Conservation (phyloP, 2,797 vertebrate genomes). For the Hyperoplus immaculatus region DNA sequence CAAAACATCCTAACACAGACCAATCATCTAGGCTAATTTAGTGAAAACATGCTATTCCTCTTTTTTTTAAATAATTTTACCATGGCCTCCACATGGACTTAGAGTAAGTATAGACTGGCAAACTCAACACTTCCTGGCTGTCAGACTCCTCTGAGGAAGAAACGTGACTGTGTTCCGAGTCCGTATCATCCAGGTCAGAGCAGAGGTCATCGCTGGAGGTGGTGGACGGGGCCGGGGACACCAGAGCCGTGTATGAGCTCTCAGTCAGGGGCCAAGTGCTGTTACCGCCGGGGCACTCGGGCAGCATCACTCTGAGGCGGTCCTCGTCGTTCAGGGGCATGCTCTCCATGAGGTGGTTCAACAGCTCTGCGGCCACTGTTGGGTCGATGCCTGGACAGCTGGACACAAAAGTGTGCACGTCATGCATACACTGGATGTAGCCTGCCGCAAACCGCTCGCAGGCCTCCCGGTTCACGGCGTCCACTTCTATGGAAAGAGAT, state of each 20-base stretch:
- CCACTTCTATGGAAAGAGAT: slow-evolving; percentile 80
- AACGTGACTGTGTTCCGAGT: slow-evolving; percentile 79
- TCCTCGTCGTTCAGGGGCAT: slow-evolving; percentile 92
- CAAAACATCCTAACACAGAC: slow-evolving; percentile 48
- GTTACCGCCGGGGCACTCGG: slow-evolving; percentile 62
- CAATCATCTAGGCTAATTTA: slow-evolving; percentile 23
- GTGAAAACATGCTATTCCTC: slow-evolving; percentile 14
- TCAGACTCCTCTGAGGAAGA: slow-evolving; percentile 81
- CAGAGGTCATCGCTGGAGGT: slow-evolving; percentile 80
- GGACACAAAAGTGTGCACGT: slow-evolving; percentile 97
- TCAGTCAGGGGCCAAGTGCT: slow-evolving; percentile 70
- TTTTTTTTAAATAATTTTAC: slow-evolving; percentile 76
- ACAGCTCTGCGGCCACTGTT: slow-evolving; percentile 89
- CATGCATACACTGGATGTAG: slow-evolving; percentile 99
- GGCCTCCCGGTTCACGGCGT: slow-evolving; percentile 89
- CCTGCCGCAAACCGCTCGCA: slow-evolving; percentile 95
- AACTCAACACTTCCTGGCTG: slow-evolving; percentile 55
- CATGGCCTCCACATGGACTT: slow-evolving; percentile 94
- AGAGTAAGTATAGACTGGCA: slow-evolving; percentile 67
- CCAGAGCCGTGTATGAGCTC: slow-evolving; percentile 51
- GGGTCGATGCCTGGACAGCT: slow-evolving; percentile 94
- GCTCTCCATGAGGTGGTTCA: slow-evolving; percentile 95
- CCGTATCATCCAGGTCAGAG: slow-evolving; percentile 83
- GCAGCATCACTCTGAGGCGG: slow-evolving; percentile 83
- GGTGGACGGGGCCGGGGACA: slow-evolving; percentile 73